A percentile compares a stretch with the other conserved stretches of the same genome.
Evolutionary conservation across 2,113 vertebrate species (phyloP).

Genomic region (Amazona vittata): DNA sequence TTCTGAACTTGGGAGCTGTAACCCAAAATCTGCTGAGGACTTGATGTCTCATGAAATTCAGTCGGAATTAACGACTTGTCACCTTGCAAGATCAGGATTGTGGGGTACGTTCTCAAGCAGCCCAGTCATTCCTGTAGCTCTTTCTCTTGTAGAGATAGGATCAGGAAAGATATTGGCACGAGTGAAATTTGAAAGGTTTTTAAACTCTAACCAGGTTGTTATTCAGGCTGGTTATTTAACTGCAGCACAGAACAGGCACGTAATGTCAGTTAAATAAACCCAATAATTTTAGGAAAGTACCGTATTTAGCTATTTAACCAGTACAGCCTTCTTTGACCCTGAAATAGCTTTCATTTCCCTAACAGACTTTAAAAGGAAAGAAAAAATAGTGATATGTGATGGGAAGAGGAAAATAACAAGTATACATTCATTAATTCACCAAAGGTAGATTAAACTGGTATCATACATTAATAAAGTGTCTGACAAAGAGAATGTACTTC

Average conservation of each 20-base stretch:
- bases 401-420: not conserved
- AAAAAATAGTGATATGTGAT: not conserved
- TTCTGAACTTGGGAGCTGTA: not conserved
- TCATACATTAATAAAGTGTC: not conserved
- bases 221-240: not conserved
- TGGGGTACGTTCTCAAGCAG: not conserved
- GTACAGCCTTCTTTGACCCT: not conserved
- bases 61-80: not conserved
- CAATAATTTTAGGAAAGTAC: not conserved
- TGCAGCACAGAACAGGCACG: not conserved
- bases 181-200: not conserved
- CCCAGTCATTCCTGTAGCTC: not conserved
- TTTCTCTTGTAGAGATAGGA: not conserved
- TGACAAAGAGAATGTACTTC: not conserved
- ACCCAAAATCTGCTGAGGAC: not conserved
- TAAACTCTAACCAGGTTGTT: not conserved
- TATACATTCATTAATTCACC: not conserved
- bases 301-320: not conserved
- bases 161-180: not conserved
- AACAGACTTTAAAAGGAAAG: not conserved
- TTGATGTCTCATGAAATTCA: not conserved
- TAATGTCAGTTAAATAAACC: not conserved
- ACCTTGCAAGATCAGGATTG: not conserved
- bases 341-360: not conserved
- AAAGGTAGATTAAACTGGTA: not conserved